phyloP scores from a whole-genome alignment of 2,113 vertebrate species.

The Arenaria interpres region DNA sequence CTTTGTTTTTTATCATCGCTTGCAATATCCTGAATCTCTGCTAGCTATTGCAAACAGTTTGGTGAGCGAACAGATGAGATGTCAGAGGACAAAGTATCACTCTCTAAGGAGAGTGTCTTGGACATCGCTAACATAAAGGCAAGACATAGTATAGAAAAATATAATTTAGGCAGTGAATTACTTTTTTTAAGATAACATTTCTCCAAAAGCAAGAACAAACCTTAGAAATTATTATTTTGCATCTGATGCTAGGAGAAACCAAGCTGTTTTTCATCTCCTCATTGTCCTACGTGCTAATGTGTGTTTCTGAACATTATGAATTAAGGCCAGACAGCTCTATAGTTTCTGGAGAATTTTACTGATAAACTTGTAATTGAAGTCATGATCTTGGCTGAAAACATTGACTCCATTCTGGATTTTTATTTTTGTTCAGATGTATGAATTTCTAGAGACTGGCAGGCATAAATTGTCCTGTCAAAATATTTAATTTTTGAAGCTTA shows the following conservation, averaged over 20 bases:
- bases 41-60: conserved; percentile 23
- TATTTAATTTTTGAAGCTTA: neutral
- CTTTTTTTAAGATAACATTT: neutral
- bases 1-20: conserved; percentile 23
- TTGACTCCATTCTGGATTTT: neutral
- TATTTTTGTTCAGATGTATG: neutral
- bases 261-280: neutral
- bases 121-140: neutral
- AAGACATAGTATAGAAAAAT: neutral
- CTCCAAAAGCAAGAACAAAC: neutral
- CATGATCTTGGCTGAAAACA: neutral
- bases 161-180: neutral
- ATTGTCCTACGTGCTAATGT: neutral
- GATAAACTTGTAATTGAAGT: neutral
- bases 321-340: neutral
- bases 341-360: neutral
- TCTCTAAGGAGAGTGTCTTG: neutral
- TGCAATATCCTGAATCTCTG: conserved; percentile 39
- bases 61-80: conserved; percentile 9
- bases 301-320: neutral
- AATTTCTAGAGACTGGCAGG: neutral
- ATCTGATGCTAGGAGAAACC: neutral
- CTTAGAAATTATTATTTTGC: neutral
- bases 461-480: neutral
- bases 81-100: neutral